Base-by-base conservation (phyloP, 2,797 vertebrate genomes). In the Pygocentrus nattereri region DNA sequence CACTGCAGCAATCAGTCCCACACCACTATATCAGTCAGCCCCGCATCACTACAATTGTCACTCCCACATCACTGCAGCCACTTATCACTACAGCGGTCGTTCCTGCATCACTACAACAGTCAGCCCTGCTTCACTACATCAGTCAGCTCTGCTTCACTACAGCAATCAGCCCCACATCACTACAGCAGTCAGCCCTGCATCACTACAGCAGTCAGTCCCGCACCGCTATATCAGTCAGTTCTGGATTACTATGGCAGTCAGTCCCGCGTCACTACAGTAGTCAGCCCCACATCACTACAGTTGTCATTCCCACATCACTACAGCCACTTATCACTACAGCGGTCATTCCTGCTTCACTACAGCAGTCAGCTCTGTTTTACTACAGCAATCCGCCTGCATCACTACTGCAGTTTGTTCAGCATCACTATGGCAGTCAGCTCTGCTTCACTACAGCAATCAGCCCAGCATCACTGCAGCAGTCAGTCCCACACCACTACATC, bases 381-480 rank as follows among this genome's bases (percentile, higher is more conserved):
- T 30, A 4, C 12, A 11, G 7, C 52, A n/a, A 10, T 11, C 47
- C 50, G 47, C n/a, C n/a, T 50, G 12, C 47, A 50, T 50, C 47
- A 50, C 2, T 50, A 50, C 12, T 2, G 47, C 13, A 16, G 47
- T 11, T 47, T 15, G 47, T 12, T 50, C 47, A 4, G 47, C 47
- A 21, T 54, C 50, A 54, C 19, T 54, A 21, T n/a, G 68, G 21
- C 7, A 34, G 34, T 23, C 11, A 25, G 3, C 23, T 16, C 19
- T 34, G 49, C 10, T 13, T 11, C 6, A 18, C 54, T 16, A 38
- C 38, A 8, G 2, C 88, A 99, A 97, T 19, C 50, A 19, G 19
- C 19, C 21, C 50, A 2, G 97, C 76, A 98, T 99, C 97, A 99
- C 98, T 3, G 97, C 93, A 0, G 97, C 97, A 0, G 97, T 98